These are phyloP conservation scores for Procambarus clarkii DNA, from an alignment of 1,140 invertebrate genomes.

Conservation along the genomic window DNA sequence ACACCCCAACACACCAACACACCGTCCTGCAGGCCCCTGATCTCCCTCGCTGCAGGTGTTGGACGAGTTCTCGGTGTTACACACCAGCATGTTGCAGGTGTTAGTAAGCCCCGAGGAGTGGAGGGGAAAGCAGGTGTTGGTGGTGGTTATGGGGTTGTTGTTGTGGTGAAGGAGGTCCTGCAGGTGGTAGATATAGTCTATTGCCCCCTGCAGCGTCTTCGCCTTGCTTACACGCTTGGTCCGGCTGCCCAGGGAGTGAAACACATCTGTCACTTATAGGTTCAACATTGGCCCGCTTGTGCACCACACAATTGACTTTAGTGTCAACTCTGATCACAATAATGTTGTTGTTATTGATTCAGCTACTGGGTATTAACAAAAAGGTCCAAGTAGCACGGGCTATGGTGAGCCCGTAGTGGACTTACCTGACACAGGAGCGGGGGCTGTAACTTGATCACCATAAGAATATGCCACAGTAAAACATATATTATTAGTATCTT, in stretches of 20 bases:
- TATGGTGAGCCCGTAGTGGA: no score
- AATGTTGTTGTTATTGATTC: no score
- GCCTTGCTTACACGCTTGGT: conserved; percentile 76
- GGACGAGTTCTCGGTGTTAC: not conserved
- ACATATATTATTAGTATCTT: no score
- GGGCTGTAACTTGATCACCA: no score
- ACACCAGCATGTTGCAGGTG: not conserved
- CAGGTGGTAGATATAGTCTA: conserved; percentile 75
- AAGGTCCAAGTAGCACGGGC: no score
- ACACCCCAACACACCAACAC: not conserved
- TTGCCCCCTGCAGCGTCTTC: conserved; percentile 75
- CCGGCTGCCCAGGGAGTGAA: conserved; percentile 34
- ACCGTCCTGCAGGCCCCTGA: not conserved
- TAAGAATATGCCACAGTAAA: no score
- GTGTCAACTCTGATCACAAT: no score
- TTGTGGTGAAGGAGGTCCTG: conserved; percentile 72
- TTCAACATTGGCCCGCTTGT: no score
- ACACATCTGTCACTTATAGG: no score
- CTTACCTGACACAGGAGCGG: no score
- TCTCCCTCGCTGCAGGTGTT: not conserved
- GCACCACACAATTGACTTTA: no score
- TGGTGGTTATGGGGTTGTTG: not conserved
- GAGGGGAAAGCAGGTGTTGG: not conserved
- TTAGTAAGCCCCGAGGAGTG: not conserved
- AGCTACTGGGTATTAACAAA: no score